Evolutionary conservation across 2,888 invertebrate genomes (phyloP).

Genomic region (Ophioninae sp.): DNA sequence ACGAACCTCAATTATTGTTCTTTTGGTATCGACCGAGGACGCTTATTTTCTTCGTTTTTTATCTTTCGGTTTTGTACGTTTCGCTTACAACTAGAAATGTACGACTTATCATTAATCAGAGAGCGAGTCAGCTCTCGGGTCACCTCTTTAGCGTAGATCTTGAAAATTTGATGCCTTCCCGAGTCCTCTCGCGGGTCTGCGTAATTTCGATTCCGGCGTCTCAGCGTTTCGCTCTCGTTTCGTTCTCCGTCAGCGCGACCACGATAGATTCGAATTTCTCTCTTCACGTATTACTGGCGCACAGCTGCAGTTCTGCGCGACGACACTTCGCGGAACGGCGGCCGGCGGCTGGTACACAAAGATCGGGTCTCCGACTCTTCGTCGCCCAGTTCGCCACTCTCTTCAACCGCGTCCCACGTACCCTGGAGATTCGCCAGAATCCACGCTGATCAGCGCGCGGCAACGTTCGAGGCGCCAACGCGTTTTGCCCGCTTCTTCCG

Average conservation of each 20-base stretch:
- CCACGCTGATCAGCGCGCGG: background rate
- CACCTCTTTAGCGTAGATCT: background rate
- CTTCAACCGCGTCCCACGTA: conserved; percentile 20
- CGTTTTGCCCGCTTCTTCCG: conserved; percentile 64
- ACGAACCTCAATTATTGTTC: background rate
- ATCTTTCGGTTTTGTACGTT: background rate
- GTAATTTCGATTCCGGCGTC: background rate
- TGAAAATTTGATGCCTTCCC: background rate
- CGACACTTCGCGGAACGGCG: conserved; percentile 55
- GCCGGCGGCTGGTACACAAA: conserved; percentile 4
- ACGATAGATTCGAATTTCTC: conserved; percentile 5
- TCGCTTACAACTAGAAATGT: background rate
- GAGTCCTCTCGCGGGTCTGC: background rate
- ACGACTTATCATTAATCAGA: background rate
- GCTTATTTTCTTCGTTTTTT: background rate
- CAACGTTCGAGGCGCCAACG: conserved; percentile 71
- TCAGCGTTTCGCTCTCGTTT: conserved; percentile 6
- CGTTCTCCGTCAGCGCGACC: background rate
- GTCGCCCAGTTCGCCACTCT: conserved; percentile 17
- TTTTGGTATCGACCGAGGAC: too few relatives aligned
- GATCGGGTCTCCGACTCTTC: conserved; percentile 15
- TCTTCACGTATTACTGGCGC: conserved; percentile 29
- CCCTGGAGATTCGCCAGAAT: conserved; percentile 36
- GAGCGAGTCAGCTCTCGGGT: background rate
- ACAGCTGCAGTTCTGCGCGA: conserved; percentile 63